Base-by-base conservation (phyloP, 1,140 invertebrate genomes). In the Aphidius ervi region DNA sequence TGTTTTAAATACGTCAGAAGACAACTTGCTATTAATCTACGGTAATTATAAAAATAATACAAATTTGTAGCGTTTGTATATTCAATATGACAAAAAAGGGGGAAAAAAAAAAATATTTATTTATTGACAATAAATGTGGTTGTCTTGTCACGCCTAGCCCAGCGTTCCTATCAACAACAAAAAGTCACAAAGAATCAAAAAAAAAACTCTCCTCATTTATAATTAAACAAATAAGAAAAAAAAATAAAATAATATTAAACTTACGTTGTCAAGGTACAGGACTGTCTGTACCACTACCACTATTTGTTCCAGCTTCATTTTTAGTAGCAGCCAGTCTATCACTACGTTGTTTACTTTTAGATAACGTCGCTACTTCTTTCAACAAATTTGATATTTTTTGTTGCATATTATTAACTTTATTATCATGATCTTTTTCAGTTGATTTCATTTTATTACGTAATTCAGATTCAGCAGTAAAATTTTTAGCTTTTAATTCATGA, bases 401-500 rank as follows among this genome's bases (percentile, higher is more conserved):
- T 72, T 90, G 91, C 77, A 95, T 83, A 39, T 84, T 81, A 23
- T 89, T 87, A 41, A 92, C 85, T 75, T 94, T 93, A 56, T 85
- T 87, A 58, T 92, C 89, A 71, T 91, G 87, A 54, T 93, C 84
- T 54, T 91, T 92, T 67, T 93, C 88, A 42, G 87, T 83, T 10
- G 82, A 86, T 70, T 91, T 91, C 83, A 96, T 88, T 77, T 93
- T 93, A 62, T 83, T 88, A 31, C 94, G 84, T 50, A 93, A 79
- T 67, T 96, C 94, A 53, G 88, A 88, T 73, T 95, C 93, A 49
- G 86, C 84, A 31, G 93, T 93, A 72, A 93, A 94, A 71, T 95
- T 90, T 74, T 91, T 88, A 8, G 94, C 94, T 81, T 97, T 97
- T 59, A 96, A 75, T 74, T 97, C 94, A 5, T 92, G 95, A 65